Conservation (phyloP, 2,113 vertebrate species). For the Callorhinus ursinus region DNA sequence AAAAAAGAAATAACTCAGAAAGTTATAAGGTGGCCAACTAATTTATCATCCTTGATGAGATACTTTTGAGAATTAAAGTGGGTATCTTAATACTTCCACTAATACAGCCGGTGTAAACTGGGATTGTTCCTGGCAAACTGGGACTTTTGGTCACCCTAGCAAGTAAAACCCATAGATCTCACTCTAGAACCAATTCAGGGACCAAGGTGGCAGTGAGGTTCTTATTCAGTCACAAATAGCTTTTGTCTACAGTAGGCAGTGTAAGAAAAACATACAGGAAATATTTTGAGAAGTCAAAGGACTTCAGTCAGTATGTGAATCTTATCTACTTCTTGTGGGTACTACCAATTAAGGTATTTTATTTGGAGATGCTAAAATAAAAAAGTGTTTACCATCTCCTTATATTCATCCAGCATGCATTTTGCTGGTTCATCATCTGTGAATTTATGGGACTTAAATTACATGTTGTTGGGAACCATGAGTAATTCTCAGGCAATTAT, state of each 20-base stretch:
- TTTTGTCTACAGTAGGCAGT: background rate
- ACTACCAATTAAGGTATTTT: background rate
- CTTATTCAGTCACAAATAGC: background rate
- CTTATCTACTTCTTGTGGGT: background rate
- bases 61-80: background rate
- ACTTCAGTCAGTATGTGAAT: background rate
- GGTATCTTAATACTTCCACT: background rate
- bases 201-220: background rate
- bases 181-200: background rate
- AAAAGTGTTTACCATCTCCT: background rate
- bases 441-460: slow-evolving; percentile 41
- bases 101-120: background rate
- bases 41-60: background rate
- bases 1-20: background rate
- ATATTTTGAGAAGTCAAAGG: background rate
- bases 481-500: slow-evolving; percentile 53
- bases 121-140: background rate
- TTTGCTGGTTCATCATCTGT: slow-evolving; percentile 38
- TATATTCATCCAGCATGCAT: background rate
- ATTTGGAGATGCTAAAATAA: slow-evolving; percentile 31
- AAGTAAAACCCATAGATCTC: background rate
- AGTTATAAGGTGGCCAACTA: background rate
- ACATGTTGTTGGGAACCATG: slow-evolving; percentile 25
- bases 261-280: background rate
- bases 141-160: background rate